phyloP scores from a whole-genome alignment of 2,797 vertebrate species.

The Lithobates sylvaticus region DNA sequence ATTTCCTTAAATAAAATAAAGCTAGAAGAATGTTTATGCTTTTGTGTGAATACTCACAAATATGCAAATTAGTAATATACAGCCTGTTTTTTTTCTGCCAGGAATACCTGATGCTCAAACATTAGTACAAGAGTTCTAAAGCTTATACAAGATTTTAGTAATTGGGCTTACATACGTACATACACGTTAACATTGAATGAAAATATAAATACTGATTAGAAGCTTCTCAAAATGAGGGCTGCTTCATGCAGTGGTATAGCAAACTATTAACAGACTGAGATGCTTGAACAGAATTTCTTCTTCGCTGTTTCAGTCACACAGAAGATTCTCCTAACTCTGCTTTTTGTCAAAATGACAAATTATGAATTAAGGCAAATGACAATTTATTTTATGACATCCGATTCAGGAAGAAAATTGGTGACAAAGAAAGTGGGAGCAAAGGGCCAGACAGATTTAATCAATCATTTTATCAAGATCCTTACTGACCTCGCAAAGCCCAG shows the following conservation, averaged over 20 bases:
- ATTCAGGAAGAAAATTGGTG: conserved; percentile 22
- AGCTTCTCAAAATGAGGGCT: no score
- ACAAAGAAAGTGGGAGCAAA: conserved; percentile 33
- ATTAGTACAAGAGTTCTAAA: no score
- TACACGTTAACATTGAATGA: neutral
- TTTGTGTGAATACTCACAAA: no score
- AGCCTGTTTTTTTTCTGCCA: no score
- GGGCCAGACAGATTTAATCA: conserved; percentile 7
- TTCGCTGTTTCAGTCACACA: neutral
- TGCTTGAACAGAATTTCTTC: neutral
- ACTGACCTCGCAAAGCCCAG: neutral
- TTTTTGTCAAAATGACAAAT: conserved; percentile 47
- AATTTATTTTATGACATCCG: conserved; percentile 15
- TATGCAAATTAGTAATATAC: no score
- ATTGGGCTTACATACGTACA: neutral
- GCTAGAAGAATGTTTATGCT: no score
- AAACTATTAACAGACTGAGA: neutral
- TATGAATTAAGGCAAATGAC: conserved; percentile 43
- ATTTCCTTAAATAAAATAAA: no score
- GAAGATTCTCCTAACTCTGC: conserved; percentile 17
- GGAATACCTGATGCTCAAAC: no score
- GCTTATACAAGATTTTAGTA: neutral
- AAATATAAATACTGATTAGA: neutral
- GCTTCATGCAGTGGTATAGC: neutral
- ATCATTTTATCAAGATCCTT: conserved; percentile 2